Evolutionary conservation across 2,888 invertebrate species (phyloP).

Genomic region (Carcina quercana): DNA sequence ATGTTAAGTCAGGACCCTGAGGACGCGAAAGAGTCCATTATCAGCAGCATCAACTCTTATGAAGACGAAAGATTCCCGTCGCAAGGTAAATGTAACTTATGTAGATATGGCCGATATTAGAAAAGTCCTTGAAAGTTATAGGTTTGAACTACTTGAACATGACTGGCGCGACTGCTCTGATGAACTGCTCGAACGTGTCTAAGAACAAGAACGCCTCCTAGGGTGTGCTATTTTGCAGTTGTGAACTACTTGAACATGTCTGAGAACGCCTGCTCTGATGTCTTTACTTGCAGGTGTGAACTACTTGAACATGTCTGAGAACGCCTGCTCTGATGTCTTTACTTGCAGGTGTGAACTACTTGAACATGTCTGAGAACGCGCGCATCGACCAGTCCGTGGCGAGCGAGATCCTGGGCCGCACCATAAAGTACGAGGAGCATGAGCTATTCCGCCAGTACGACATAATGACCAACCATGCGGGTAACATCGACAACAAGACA

Average conservation of each 20-base stretch:
- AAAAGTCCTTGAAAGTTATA: too few species aligned
- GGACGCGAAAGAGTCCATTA: slow-evolving; percentile 48
- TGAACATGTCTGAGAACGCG: slow-evolving; percentile 39
- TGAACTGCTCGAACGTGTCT: too few species aligned
- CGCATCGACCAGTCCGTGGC: slow-evolving; percentile 54
- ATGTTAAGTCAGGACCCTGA: slow-evolving; percentile 27
- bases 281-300: slow-evolving; percentile 35
- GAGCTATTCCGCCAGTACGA: slow-evolving; percentile 44
- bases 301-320: slow-evolving; percentile 34
- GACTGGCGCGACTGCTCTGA: too few species aligned
- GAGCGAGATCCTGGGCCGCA: slow-evolving; percentile 45
- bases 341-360: slow-evolving; percentile 38
- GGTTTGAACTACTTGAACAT: too few species aligned
- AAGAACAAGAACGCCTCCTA: too few species aligned
- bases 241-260: too few species aligned
- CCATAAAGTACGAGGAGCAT: slow-evolving; percentile 44
- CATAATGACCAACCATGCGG: slow-evolving; percentile 44
- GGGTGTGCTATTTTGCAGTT: too few species aligned
- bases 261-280: too few species aligned
- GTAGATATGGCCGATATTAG: too few species aligned
- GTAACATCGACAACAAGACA: slow-evolving; percentile 56
- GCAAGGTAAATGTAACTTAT: slow-evolving; percentile 45
- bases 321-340: slow-evolving; percentile 34
- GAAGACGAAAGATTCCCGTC: slow-evolving; percentile 58
- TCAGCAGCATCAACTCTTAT: slow-evolving; percentile 51